Percentiles rank a stretch among this genome's conserved stretches.
These are phyloP conservation scores for Myotis myotis DNA, from an alignment of 2,797 vertebrate genomes.

Conservation along the genomic window DNA sequence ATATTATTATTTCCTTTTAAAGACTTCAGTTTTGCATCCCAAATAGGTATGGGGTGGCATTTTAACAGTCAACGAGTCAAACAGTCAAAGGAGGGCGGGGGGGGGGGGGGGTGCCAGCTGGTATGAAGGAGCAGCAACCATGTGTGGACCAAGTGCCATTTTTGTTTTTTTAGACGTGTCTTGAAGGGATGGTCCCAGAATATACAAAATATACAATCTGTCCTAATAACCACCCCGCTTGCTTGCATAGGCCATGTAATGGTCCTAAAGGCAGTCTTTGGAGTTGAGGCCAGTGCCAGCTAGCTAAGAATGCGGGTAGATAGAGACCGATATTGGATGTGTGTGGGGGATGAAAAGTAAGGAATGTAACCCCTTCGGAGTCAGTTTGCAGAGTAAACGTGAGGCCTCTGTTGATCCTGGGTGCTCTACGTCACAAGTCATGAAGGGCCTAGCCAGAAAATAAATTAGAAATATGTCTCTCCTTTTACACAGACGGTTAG, in stretches of 20 bases:
- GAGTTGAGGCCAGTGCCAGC: constrained; percentile 85
- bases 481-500: constrained; percentile 65
- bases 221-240: constrained; percentile 85
- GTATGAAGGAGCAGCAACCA: constrained; percentile 85
- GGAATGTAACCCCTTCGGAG: constrained; percentile 78
- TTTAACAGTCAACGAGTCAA: constrained; percentile 89
- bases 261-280: constrained; percentile 89
- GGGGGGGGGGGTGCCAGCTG: constrained; percentile 82
- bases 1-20: constrained; percentile 77
- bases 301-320: constrained; percentile 83
- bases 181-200: constrained; percentile 86
- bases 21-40: constrained; percentile 84
- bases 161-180: constrained; percentile 84
- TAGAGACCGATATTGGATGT: constrained; percentile 71
- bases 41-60: constrained; percentile 82
- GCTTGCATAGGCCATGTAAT: constrained; percentile 85
- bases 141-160: constrained; percentile 82
- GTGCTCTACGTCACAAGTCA: constrained; percentile 74
- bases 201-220: constrained; percentile 88
- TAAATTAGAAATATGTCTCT: constrained; percentile 60
- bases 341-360: constrained; percentile 80
- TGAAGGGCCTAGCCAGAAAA: constrained; percentile 69
- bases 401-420: constrained; percentile 79
- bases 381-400: constrained; percentile 73
- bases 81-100: constrained; percentile 85